These are phyloP conservation scores for Brachynemurus nebulosus DNA, from an alignment of 2,888 invertebrate genomes.

Conservation along the genomic window DNA sequence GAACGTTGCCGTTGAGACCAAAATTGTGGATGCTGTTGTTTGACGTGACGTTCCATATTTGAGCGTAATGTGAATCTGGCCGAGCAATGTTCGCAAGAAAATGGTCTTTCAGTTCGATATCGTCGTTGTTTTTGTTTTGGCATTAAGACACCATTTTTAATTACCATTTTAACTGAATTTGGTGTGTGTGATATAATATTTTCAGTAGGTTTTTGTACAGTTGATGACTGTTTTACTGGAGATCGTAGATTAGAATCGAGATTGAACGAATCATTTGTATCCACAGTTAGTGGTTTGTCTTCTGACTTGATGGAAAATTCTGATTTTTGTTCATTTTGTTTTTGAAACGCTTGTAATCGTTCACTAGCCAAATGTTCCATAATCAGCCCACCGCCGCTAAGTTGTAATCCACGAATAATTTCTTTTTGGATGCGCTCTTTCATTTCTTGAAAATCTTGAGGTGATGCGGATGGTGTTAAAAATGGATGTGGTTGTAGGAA, in stretches of 20 bases:
- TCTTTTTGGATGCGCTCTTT: constrained; percentile 54
- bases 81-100: constrained; percentile 80
- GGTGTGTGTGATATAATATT: constrained; percentile 29
- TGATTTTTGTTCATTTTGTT: constrained; percentile 2
- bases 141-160: constrained; percentile 79
- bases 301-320: constrained; percentile 2
- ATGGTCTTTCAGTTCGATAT: constrained; percentile 80
- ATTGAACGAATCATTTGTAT: constrained; percentile 7
- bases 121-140: constrained; percentile 84
- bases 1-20: constrained; percentile 68
- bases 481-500: constrained; percentile 47
- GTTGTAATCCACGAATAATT: constrained; percentile 46
- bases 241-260: constrained; percentile 16
- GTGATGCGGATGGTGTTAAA: constrained; percentile 33
- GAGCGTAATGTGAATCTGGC: constrained; percentile 83
- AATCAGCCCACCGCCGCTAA: constrained; percentile 54
- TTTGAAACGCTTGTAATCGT: constrained; percentile 7
- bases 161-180: constrained; percentile 73
- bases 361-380: constrained; percentile 28
- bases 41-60: constrained; percentile 89
- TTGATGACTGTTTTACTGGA: constrained; percentile 22
- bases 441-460: constrained; percentile 48
- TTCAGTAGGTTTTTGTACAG: constrained; percentile 13
- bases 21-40: constrained; percentile 83
- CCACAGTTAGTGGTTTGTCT: constrained; percentile 6